These are phyloP conservation scores for Agrochola macilenta DNA, from an alignment of 2,888 invertebrate genomes.

Conservation along the genomic window DNA sequence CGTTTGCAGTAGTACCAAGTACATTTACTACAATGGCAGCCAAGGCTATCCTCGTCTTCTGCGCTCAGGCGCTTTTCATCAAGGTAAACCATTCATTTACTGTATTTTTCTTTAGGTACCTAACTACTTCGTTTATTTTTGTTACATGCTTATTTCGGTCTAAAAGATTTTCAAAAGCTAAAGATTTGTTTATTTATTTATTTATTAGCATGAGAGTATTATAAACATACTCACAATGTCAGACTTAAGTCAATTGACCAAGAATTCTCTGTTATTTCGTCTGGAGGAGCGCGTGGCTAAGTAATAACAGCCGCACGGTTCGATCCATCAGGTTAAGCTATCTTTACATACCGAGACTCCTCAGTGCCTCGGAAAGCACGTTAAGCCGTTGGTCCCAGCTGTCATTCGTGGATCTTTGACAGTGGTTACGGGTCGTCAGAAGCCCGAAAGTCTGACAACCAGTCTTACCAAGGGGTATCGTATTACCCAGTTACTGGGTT, in stretches of 20 bases:
- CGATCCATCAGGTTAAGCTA: too few species aligned
- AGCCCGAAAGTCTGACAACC: too few species aligned
- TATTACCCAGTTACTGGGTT: too few species aligned
- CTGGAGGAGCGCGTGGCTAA: too few species aligned
- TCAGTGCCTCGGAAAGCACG: too few species aligned
- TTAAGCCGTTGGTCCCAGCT: too few species aligned
- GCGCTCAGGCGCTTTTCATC: slow-evolving; percentile 51
- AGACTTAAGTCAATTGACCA: neutral
- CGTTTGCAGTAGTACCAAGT: slow-evolving; percentile 23
- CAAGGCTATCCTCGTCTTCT: slow-evolving; percentile 50
- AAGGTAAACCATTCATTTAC: slow-evolving; percentile 38
- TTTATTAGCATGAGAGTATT: neutral
- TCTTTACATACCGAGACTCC: too few species aligned
- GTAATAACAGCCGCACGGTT: too few species aligned
- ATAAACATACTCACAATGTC: neutral
- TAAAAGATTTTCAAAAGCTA: neutral
- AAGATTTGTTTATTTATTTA: neutral
- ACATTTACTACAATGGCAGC: slow-evolving; percentile 42
- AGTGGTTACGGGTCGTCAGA: too few species aligned
- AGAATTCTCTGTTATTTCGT: neutral
- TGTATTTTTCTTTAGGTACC: neutral
- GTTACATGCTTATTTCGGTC: neutral
- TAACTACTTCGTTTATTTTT: neutral
- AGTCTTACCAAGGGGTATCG: too few species aligned
- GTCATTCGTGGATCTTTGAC: too few species aligned